Evolutionary conservation across 2,113 vertebrate species (phyloP).

Genomic region (Dissostichus mawsoni): DNA sequence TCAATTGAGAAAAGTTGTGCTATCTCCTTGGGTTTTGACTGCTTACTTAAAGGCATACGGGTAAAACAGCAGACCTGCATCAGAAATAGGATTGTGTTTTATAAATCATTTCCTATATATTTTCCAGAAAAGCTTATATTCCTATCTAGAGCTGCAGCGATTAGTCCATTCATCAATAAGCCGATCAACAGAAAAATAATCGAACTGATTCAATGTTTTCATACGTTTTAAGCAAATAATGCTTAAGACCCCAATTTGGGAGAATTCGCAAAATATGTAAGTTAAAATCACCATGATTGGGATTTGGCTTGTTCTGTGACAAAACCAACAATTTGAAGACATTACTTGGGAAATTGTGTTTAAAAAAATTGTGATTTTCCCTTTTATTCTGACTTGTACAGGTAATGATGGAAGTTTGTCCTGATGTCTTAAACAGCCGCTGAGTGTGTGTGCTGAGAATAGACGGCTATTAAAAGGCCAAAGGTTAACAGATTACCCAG

Average conservation of each 20-base stretch:
- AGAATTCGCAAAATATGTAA: neutral
- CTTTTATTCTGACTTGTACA: neutral
- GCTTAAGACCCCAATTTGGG: too few species aligned
- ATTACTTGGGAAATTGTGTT: too few species aligned
- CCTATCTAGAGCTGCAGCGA: neutral
- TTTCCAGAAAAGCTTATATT: neutral
- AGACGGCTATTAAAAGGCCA: slow-evolving; percentile 39
- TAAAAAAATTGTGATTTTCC: too few species aligned
- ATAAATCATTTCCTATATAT: neutral
- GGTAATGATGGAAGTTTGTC: slow-evolving; percentile 20
- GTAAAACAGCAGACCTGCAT: too few species aligned
- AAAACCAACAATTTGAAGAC: too few species aligned
- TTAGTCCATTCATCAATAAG: neutral
- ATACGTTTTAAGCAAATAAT: neutral
- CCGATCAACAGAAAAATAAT: neutral
- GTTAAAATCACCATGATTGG: neutral
- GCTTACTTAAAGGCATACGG: neutral
- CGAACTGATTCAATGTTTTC: neutral
- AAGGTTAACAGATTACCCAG: slow-evolving; percentile 70
- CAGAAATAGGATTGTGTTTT: neutral
- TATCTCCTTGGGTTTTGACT: neutral
- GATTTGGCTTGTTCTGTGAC: neutral
- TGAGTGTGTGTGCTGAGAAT: slow-evolving; percentile 6
- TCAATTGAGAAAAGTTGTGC: neutral
- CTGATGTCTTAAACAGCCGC: slow-evolving; percentile 54